Conservation (phyloP, 2,888 invertebrate genomes). For the Theretra japonica region DNA sequence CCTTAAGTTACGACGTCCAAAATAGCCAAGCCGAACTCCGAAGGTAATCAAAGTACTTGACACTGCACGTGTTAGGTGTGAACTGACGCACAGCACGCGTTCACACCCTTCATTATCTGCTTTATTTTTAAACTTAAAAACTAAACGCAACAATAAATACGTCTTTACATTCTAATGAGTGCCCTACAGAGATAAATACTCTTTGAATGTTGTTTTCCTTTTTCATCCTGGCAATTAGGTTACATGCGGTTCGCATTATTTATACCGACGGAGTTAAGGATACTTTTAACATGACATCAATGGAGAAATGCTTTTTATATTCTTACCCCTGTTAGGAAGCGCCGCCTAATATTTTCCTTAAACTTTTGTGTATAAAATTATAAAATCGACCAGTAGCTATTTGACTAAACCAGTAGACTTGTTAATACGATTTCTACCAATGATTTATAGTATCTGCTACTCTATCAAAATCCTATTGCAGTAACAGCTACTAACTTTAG, state of each 20-base stretch:
- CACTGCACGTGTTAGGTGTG: slow-evolving; percentile 79
- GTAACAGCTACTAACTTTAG: too few relatives aligned
- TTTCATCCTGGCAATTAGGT: slow-evolving; percentile 38
- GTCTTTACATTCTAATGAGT: slow-evolving; percentile 62
- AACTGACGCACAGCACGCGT: slow-evolving; percentile 70
- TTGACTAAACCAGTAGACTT: neutral
- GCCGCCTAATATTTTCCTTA: neutral
- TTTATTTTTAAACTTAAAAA: slow-evolving; percentile 71
- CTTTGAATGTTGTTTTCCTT: slow-evolving; percentile 46
- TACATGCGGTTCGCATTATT: slow-evolving; percentile 20
- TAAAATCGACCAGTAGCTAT: neutral
- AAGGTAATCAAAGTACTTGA: slow-evolving; percentile 75
- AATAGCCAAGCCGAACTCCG: slow-evolving; percentile 61
- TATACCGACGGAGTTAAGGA: neutral
- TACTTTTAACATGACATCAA: slow-evolving; percentile 16
- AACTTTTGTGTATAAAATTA: neutral
- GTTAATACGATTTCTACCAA: too few relatives aligned
- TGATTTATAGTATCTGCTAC: too few relatives aligned
- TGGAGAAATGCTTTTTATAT: neutral
- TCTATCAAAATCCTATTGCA: too few relatives aligned
- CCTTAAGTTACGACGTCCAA: slow-evolving; percentile 44
- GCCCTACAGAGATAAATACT: slow-evolving; percentile 53
- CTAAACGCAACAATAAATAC: slow-evolving; percentile 68
- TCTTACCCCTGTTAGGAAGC: neutral
- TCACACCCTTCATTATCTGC: slow-evolving; percentile 62